Conservation (phyloP, 2,797 vertebrate genomes). For the Strix occidentalis region DNA sequence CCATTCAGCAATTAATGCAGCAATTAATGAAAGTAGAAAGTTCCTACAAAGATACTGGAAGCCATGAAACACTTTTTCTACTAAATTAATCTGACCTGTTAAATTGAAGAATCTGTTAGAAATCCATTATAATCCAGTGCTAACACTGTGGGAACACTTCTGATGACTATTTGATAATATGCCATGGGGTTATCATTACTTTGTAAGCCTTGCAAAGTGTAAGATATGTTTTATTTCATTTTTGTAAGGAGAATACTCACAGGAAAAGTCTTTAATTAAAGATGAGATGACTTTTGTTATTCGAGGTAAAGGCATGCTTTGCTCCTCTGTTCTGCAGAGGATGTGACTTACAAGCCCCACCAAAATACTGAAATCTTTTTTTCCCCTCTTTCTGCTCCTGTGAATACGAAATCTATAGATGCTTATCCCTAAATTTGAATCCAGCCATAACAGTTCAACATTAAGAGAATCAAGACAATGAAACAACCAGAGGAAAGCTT, state of each 20-base stretch:
- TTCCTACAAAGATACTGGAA: neutral
- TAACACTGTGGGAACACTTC: neutral
- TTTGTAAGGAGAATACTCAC: neutral
- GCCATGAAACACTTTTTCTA: neutral
- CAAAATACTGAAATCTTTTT: neutral
- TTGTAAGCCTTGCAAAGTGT: neutral
- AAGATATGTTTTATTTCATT: neutral
- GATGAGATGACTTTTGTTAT: neutral
- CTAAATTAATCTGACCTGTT: constrained; percentile 4
- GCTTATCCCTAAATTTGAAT: neutral
- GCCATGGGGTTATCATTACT: neutral
- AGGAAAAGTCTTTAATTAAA: neutral
- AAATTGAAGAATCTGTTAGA: neutral
- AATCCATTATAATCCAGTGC: neutral
- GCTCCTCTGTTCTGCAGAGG: neutral
- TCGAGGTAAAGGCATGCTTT: neutral
- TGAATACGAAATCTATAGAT: neutral
- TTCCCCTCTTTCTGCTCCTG: neutral
- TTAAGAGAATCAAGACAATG: neutral
- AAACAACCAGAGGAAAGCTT: neutral
- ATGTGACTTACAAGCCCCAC: neutral
- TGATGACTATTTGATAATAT: neutral
- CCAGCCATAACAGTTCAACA: neutral
- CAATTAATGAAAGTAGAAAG: neutral
- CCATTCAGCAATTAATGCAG: neutral